Evolutionary conservation across 2,888 invertebrate species (phyloP), one percentile per base, ranked within the genome.

Genomic region (Caenorhabditis sinica): DNA sequence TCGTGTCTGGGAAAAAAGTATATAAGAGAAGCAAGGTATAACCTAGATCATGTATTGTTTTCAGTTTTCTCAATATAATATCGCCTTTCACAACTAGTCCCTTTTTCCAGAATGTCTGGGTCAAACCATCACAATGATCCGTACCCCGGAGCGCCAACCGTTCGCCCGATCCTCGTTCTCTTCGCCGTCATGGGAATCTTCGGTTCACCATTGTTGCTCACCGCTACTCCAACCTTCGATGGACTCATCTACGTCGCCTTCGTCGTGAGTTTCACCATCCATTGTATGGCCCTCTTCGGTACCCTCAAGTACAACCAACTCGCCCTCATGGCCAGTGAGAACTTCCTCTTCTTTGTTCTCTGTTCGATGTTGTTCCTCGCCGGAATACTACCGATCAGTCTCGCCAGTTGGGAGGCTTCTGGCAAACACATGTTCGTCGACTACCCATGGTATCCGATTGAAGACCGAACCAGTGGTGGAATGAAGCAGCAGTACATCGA

Each of bases 381-480:
- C 15, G 49, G 49, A 20, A 6, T 49, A 6, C 49, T 49, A 20
- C 49, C 49, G 8, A 15, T 49, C 6, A 20, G 20, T 20, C n/a
- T 49, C 20, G n/a, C 49, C 49, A 49, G 49, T 20, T 49, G 49
- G 49, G 20, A 49, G 49, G n/a, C 49, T 0, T 49, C 49, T 8
- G 49, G 49, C 4, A 49, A 49, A 20, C 20, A n/a, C 20, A 20
- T 20, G n/a, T n/a, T 20, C 6, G 20, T 8, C 1, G 49, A 49
- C 49, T 49, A 49, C 49, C 49, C 49, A n/a, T 49, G 49, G 49
- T 49, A 49, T 20, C 49, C n/a, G 20, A 20, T 49, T n/a, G 20
- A 4, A 5, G 20, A 49, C 4, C n/a, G 6, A n/a, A 20, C 4
- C 0, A 13, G 11, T 40, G 40, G 40, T 40, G 49, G 20, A n/a